These are phyloP conservation scores for Notodonta dromedarius DNA, from an alignment of 2,888 invertebrate species.

Conservation along the genomic window DNA sequence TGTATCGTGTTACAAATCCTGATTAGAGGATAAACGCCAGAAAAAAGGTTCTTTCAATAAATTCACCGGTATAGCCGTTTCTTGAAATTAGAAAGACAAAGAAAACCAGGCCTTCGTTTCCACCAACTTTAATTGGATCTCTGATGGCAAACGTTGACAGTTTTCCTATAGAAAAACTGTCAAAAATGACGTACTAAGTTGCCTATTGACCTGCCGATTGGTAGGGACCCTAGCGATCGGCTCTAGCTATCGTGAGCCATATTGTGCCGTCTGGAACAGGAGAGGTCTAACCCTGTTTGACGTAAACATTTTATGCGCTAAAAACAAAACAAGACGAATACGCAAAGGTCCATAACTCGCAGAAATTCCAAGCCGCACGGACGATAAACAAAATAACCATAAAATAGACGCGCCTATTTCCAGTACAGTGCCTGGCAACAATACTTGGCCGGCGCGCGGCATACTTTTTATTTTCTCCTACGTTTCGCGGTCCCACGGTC, in stretches of 20 bases:
- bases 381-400: constrained; percentile 4
- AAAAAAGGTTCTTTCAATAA: too few relatives aligned
- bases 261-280: too few relatives aligned
- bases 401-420: constrained; percentile 6
- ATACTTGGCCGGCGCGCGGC: constrained; percentile 16
- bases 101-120: too few relatives aligned
- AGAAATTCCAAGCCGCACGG: constrained; percentile 6
- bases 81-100: too few relatives aligned
- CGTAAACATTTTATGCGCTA: background rate
- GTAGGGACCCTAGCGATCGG: too few relatives aligned
- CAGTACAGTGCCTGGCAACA: constrained; percentile 30
- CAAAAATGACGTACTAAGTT: too few relatives aligned
- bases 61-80: too few relatives aligned
- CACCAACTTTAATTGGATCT: too few relatives aligned
- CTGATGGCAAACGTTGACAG: too few relatives aligned
- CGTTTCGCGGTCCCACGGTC: constrained; percentile 54
- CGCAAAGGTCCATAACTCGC: background rate
- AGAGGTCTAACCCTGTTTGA: background rate
- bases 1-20: constrained; percentile 26
- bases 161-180: too few relatives aligned
- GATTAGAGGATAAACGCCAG: background rate
- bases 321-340: background rate
- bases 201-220: too few relatives aligned
- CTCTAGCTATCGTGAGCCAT: too few relatives aligned
- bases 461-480: constrained; percentile 40